Conservation (phyloP, 2,797 vertebrate species). For the Clamator glandarius region DNA sequence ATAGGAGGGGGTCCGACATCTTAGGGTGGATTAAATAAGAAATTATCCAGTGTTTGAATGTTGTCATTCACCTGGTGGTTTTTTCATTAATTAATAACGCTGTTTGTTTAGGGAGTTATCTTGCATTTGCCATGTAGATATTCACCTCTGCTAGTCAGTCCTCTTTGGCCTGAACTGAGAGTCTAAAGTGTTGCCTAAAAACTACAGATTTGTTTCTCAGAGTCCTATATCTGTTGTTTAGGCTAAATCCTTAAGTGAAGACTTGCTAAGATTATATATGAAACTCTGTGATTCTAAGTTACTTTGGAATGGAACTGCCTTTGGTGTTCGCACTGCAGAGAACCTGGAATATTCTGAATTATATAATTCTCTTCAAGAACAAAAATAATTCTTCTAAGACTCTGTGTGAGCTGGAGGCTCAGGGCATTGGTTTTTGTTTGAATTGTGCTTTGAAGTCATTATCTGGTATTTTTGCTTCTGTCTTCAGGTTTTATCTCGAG, state of each 20-base stretch:
- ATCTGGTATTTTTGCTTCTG: slow-evolving; percentile 12
- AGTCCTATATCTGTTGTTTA: not conserved
- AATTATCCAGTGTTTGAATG: not conserved
- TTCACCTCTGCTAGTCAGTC: not conserved
- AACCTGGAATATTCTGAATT: slow-evolving; percentile 6
- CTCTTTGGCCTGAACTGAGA: not conserved
- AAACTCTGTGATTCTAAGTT: not conserved
- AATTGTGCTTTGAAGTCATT: slow-evolving; percentile 47
- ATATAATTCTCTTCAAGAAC: not conserved
- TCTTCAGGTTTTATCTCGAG: slow-evolving; percentile 91
- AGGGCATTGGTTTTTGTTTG: not conserved
- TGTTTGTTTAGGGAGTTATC: not conserved
- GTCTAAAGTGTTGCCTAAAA: not conserved
- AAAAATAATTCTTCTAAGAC: slow-evolving; percentile 33
- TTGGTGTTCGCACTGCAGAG: slow-evolving; percentile 17
- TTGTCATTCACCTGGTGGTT: not conserved
- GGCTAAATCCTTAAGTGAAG: not conserved
- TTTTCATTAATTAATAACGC: not conserved
- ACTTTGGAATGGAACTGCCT: not conserved
- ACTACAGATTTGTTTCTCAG: not conserved
- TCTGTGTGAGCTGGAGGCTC: slow-evolving; percentile 50
- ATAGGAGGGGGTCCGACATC: not conserved
- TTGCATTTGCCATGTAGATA: not conserved
- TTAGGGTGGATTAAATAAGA: not conserved
- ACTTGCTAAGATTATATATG: not conserved